phyloP scores from a whole-genome alignment of 2,888 invertebrate species.

The Mylabris sibirica region DNA sequence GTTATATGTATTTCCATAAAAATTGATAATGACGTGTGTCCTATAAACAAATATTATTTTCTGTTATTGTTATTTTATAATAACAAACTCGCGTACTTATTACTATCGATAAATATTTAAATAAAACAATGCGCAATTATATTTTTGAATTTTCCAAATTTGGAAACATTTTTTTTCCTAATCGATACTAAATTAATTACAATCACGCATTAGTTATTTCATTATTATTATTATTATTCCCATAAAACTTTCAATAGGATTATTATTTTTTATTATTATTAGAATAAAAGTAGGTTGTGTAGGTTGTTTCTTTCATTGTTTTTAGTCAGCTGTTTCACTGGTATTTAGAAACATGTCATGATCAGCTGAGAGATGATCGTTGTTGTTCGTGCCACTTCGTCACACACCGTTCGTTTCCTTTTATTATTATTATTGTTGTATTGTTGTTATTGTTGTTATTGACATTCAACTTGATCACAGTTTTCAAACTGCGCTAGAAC shows the following conservation, averaged over 20 bases:
- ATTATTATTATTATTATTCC: neutral
- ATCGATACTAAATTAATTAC: neutral
- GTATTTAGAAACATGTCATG: neutral
- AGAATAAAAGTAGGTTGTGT: neutral
- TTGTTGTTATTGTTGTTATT: neutral
- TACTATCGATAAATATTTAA: neutral
- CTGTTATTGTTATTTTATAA: neutral
- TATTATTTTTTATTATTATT: neutral
- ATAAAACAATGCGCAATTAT: neutral
- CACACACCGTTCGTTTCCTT: neutral
- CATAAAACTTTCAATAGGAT: neutral
- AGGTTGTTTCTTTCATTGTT: neutral
- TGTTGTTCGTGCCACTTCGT: neutral
- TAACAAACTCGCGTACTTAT: neutral
- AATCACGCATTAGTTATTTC: neutral
- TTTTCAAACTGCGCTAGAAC: slow-evolving; percentile 3
- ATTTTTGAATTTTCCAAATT: neutral
- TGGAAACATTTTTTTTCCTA: neutral
- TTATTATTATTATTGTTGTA: neutral
- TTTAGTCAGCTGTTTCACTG: neutral
- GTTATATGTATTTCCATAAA: neutral
- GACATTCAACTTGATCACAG: slow-evolving; percentile 1
- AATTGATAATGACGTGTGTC: neutral
- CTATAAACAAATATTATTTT: neutral
- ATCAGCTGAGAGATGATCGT: slow-evolving; percentile 2